A percentile compares a stretch with the other conserved stretches of the same genome.
These are phyloP conservation scores for Drosophila asahinai DNA, from an alignment of 1,140 invertebrate species.

Conservation along the genomic window DNA sequence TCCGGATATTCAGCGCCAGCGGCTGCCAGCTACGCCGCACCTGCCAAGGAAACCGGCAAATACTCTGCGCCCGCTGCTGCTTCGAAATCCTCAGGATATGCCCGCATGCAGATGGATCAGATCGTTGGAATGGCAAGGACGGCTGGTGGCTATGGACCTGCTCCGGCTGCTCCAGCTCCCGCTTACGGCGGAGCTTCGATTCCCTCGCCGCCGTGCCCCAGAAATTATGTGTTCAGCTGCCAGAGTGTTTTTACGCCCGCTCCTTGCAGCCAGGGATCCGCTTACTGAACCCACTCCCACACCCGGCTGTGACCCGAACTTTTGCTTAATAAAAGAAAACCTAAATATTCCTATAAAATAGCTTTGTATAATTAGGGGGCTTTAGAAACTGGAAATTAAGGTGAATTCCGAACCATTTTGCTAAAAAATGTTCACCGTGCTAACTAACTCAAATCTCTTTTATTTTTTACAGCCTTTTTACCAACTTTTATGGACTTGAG, in stretches of 20 bases:
- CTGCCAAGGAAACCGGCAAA: slow-evolving; percentile 7
- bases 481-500: too few relatives aligned
- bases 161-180: slow-evolving; percentile 18
- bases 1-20: slow-evolving; percentile 25
- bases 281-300: slow-evolving; percentile 32
- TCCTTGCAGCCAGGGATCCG: slow-evolving; percentile 51
- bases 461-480: too few relatives aligned
- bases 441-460: too few relatives aligned
- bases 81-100: slow-evolving; percentile 46
- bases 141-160: slow-evolving; percentile 27
- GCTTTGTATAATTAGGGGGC: too few relatives aligned
- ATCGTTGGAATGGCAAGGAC: slow-evolving; percentile 36
- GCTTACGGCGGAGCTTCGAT: slow-evolving; percentile 42
- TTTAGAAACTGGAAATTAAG: too few relatives aligned
- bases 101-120: slow-evolving; percentile 41
- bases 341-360: background rate
- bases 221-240: slow-evolving; percentile 64
- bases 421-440: too few relatives aligned
- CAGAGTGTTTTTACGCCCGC: slow-evolving; percentile 55
- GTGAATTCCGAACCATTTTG: too few relatives aligned
- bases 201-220: slow-evolving; percentile 58
- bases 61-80: slow-evolving; percentile 45
- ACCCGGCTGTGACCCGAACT: background rate
- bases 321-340: slow-evolving; percentile 11
- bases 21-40: slow-evolving; percentile 33